Evolutionary conservation across 2,888 invertebrate species (phyloP), one percentile per base, ranked within the genome.

Genomic region (Chouioia cunea): DNA sequence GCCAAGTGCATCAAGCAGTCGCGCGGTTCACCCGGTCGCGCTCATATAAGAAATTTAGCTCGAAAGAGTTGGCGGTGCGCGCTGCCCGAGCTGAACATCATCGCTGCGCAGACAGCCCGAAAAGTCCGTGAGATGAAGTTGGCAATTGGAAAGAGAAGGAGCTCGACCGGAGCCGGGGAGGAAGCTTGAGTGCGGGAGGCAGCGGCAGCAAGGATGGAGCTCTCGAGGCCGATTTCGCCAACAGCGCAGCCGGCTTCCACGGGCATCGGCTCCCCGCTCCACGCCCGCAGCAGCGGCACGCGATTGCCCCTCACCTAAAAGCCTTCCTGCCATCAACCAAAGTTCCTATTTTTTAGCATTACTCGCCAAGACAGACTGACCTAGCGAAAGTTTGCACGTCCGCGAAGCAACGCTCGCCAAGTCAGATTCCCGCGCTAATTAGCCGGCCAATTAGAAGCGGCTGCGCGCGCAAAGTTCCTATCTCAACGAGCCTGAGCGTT

Each of bases 381-480:
- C 27, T 6, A 27, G 4, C 27, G 63, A 62, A 65, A 65, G 58
- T 59, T n/a, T 16, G 66, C 52, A 53, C 43, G 58, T 56, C 20
- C 14, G 52, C 36, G 8, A 47, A 67, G 58, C 57, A 70, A 74
- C 75, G 75, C 71, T 20, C 84, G 80, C 75, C 76, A 76, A 76
- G 74, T 71, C 74, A 48, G 71, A 70, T 79, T 83, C 83, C 83
- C 84, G 84, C 84, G 82, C 79, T 83, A 82, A 84, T 84, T 85
- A 84, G 79, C 79, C 82, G 79, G 80, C 84, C 84, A 84, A 83
- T 84, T 84, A 84, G 81, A 84, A 78, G 79, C 79, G 80, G 82
- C 80, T 84, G 84, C 84, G 84, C 83, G 83, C 83, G 84, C 83
- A 84, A 82, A 84, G 85, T 84, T 85, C 85, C 85, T 85, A 84